Base-by-base conservation (phyloP, 2,888 invertebrate species). In the Nemurella pictetii region DNA sequence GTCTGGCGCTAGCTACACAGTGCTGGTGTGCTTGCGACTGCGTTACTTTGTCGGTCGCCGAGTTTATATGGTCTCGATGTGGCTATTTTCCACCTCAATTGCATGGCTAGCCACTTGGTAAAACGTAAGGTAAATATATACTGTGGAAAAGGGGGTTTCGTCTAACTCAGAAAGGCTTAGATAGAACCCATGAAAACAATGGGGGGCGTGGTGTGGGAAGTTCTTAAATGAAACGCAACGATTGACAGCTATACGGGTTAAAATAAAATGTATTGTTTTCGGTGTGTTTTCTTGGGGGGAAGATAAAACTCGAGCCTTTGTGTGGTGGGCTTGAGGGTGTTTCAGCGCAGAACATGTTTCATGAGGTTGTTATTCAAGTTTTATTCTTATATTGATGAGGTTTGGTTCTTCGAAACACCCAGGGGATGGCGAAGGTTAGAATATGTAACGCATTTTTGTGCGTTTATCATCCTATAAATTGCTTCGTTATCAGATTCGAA, bases 41-140 rank as follows among this genome's bases (percentile, higher is more conserved):
- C 32, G 32, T 32, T 32, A 3, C 32, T 3, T 32, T 2, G 55
- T 20, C 55, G 20, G 20, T 75, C 26, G 9, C 3, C 9, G 4
- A 78, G 78, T 78, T 78, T 78, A 78, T 78, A 78, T 29, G 78
- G 78, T 30, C 78, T n/a, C 29, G 7, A n/a, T 78, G 78, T 78
- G 78, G 78, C 78, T 29, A 30, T 78, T 78, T 28, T 28, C 78
- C 28, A 78, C 78, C 78, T 78, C 78, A 78, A 78, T 78, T 78
- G 28, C 78, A 78, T 12, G 5, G 29, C 78, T 28, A n/a, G 28
- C 26, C 75, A 26, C 28, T 28, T 26, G 75, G 75, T 75, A 75
- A 75, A 75, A 55, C 55, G 55, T 20, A 55, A 7, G 20, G 55
- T 55, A 55, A 55, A 55, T 55, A 55, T 55, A 55, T 15, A 55